Conservation (phyloP, 2,113 vertebrate genomes). For the Myiopsitta monachus region DNA sequence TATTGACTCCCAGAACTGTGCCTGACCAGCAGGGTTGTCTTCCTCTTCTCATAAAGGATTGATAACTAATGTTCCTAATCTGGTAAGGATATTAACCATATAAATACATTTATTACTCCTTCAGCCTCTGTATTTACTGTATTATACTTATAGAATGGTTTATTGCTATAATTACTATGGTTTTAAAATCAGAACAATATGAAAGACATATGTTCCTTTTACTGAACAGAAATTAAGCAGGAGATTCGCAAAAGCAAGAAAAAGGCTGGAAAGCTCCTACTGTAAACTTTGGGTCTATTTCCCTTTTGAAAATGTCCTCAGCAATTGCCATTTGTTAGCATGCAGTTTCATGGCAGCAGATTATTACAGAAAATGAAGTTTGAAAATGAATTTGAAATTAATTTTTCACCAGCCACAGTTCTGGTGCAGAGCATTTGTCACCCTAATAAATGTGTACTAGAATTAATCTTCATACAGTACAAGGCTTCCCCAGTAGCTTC, state of each 20-base stretch:
- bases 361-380: slow-evolving; percentile 14
- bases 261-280: background rate
- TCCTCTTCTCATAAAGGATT: background rate
- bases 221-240: background rate
- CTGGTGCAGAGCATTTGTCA: background rate
- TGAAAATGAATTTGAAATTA: background rate
- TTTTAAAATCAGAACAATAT: background rate
- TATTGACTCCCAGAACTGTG: background rate
- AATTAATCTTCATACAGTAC: slow-evolving; percentile 30
- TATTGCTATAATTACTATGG: background rate
- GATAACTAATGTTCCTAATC: background rate
- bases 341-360: background rate
- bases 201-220: background rate
- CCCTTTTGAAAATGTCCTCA: background rate
- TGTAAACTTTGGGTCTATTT: background rate
- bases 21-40: background rate
- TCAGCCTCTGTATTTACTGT: background rate
- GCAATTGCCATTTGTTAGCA: background rate
- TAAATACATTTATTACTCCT: background rate
- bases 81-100: background rate
- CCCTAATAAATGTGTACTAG: background rate
- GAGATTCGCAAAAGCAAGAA: background rate
- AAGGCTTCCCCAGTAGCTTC: background rate
- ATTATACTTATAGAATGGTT: background rate
- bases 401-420: background rate